Evolutionary conservation across 1,140 invertebrate genomes (phyloP).

Genomic region (Sipha flava): DNA sequence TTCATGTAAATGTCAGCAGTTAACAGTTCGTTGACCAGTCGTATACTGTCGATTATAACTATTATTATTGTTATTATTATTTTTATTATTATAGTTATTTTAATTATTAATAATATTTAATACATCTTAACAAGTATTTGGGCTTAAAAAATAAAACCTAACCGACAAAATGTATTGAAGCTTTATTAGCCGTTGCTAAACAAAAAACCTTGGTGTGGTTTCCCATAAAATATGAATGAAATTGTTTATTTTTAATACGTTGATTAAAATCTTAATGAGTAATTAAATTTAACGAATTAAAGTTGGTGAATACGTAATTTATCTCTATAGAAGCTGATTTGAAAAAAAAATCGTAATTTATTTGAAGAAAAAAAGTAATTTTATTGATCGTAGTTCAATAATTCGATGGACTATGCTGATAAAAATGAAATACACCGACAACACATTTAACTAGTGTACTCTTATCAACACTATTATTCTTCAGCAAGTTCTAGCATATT

Average conservation of each 20-base stretch:
- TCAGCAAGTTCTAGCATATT: too few relatives aligned
- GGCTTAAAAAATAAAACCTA: neutral
- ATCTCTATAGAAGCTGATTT: too few relatives aligned
- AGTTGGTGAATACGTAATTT: neutral
- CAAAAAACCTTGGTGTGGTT: neutral
- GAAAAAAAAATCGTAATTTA: too few relatives aligned
- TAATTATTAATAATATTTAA: too few relatives aligned
- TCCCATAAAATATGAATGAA: neutral
- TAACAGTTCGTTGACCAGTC: constrained; percentile 1
- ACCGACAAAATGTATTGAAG: neutral
- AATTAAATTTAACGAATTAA: neutral
- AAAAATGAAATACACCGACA: too few relatives aligned
- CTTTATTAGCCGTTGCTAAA: neutral
- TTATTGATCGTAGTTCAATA: too few relatives aligned
- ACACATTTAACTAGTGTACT: neutral
- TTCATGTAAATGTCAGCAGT: constrained; percentile 19
- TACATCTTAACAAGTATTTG: too few relatives aligned
- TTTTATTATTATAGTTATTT: too few relatives aligned
- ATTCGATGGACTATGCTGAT: too few relatives aligned
- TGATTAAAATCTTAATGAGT: neutral
- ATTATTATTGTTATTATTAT: neutral
- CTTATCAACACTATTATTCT: neutral
- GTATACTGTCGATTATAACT: neutral
- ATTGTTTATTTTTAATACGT: neutral
- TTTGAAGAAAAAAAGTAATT: too few relatives aligned